Evolutionary conservation across 1,140 invertebrate genomes (phyloP), one percentile per base, ranked within the genome.

Genomic region (Megathymus violae): DNA sequence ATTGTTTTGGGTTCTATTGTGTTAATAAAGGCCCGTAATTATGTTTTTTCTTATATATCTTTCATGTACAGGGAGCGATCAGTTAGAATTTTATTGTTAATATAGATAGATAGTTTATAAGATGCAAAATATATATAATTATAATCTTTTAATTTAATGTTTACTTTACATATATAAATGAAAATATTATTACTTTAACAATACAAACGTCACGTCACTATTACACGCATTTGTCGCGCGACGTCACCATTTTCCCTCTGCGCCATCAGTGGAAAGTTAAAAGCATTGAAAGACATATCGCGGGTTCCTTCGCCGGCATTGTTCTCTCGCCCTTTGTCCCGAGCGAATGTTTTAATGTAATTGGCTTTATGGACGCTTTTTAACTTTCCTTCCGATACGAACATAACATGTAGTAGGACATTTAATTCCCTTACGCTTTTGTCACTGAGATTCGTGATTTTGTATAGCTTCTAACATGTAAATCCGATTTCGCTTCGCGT

Each of bases 271-370:
- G 78, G 82, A 85, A 90, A 88, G 88, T 90, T 88, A 90, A 90
- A 90, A 90, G 88, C 88, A 88, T 90, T 88, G 88, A 88, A 85
- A 90, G 88, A 90, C 88, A 85, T 88, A 88, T 90, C 85, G 84
- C 84, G 84, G 74, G 84, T 76, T 85, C 80, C 75, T 86, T 83
- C 71, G 67, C 68, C 64, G n/a, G n/a, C 80, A 88, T 90, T 88
- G 85, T 90, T 87, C 84, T 83, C 67, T 74, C 78, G 84, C 81
- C 85, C 84, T 87, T 87, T 88, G 85, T 88, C 76, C 79, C 76
- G 74, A 48, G n/a, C 82, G 81, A 88, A 89, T 88, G 87, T 90
- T 90, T 90, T 90, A 90, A 90, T 90, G 87, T 90, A 90, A 90
- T 90, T 90, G 87, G 85, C 87, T 87, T 89, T 87, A 83, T 85